Evolutionary conservation across 2,113 vertebrate species (phyloP), one percentile per base, ranked within the genome.

Genomic region (Dicaeum eximium): DNA sequence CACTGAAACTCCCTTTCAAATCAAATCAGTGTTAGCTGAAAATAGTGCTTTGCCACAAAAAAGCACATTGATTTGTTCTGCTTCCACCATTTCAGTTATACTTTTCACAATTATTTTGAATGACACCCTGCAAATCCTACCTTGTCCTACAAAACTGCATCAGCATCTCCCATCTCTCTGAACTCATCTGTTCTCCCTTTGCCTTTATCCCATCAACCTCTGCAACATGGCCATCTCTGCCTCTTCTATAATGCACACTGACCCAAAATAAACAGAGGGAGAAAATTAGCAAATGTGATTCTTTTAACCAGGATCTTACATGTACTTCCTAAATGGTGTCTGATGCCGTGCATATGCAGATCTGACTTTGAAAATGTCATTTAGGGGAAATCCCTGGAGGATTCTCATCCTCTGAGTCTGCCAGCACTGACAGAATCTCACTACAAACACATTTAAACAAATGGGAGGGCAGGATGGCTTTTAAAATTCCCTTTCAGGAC

Each of bases 301-400:
- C n/a, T 88, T 93, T 88, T 83, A 89, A 60, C 71, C 1, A 2
- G 19, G 57, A 69, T 53, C 51, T 82, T 62, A 66, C 2, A 11
- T 3, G 3, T 18, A 13, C 47, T 79, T 30, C 72, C 62, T 91
- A 74, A 92, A 84, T 27, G 11, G 15, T 42, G 51, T 75, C 65
- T 95, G 71, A 93, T 91, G 83, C 74, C 56, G 57, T 15, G 5
- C 23, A 9, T 58, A 70, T 66, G 72, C 53, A 84, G 73, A 79
- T 92, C 56, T 86, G 93, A 51, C 92, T 96, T 95, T 91, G 74
- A 86, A 94, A 91, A 71, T 58, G 48, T 66, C 79, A 80, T 88
- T 92, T 88, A 66, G 75, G 56, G 79, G 56, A 80, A 65, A 67
- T 20, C 88, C 74, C 92, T 35, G 44, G 80, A 93, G 93, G 56